phyloP scores from a whole-genome alignment of 1,140 invertebrate genomes.

The Anastatus disparis region DNA sequence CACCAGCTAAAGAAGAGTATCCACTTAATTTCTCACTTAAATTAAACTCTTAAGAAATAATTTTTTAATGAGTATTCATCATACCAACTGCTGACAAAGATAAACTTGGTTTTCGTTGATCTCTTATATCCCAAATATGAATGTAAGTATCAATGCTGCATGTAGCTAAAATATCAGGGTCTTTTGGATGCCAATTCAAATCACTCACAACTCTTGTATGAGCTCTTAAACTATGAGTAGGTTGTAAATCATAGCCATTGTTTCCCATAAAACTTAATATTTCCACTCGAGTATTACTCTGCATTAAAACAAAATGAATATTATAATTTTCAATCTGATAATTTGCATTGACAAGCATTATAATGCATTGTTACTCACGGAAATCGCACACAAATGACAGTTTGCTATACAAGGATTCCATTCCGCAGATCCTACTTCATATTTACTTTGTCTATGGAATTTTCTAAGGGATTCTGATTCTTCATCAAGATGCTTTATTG shows the following conservation, averaged over 20 bases:
- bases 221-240: conserved; percentile 79
- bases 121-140: conserved; percentile 92
- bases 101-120: conserved; percentile 81
- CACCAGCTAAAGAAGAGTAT: conserved; percentile 75
- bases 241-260: conserved; percentile 70
- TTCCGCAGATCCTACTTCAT: conserved; percentile 90
- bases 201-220: conserved; percentile 92
- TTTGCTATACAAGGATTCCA: conserved; percentile 87
- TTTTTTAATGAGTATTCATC: conserved; percentile 35
- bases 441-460: conserved; percentile 89
- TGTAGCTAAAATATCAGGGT: conserved; percentile 89
- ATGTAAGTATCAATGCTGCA: conserved; percentile 95
- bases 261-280: conserved; percentile 79
- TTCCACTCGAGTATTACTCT: conserved; percentile 88
- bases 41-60: not conserved
- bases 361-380: conserved; percentile 75
- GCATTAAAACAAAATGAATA: conserved; percentile 44
- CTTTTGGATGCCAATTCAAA: conserved; percentile 91
- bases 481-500: conserved; percentile 81
- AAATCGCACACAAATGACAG: conserved; percentile 87
- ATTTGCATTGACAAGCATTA: not conserved
- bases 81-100: conserved; percentile 84
- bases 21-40: not conserved
- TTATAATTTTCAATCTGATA: not conserved
- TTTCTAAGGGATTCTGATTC: conserved; percentile 80